These are phyloP conservation scores for Octodonta nipae DNA, from an alignment of 2,888 invertebrate genomes.

Conservation along the genomic window DNA sequence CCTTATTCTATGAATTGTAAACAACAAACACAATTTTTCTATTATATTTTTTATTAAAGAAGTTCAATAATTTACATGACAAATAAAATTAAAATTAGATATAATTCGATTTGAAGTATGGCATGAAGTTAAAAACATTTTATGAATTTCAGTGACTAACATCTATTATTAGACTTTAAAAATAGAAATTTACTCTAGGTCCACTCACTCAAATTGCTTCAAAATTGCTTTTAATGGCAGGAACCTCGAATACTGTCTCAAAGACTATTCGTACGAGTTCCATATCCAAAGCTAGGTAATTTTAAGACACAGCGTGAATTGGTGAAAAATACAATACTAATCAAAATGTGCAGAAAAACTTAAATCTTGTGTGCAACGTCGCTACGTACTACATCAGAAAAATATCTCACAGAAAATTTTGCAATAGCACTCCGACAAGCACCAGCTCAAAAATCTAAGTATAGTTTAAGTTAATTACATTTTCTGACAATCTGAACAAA, in stretches of 20 bases:
- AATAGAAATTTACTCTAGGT: too few relatives aligned
- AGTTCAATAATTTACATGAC: too few relatives aligned
- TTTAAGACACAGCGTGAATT: conserved; percentile 36
- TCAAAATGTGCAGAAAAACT: conserved; percentile 26
- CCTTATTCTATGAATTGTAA: too few relatives aligned
- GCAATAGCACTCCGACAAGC: neutral
- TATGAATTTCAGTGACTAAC: too few relatives aligned
- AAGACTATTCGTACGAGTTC: conserved; percentile 9
- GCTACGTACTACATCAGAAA: conserved; percentile 10
- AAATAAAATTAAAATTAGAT: too few relatives aligned
- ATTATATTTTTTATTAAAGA: too few relatives aligned
- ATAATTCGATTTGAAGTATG: too few relatives aligned
- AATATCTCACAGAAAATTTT: conserved; percentile 17
- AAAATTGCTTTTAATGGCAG: conserved; percentile 25
- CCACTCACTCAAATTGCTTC: conserved; percentile 28
- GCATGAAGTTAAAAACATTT: too few relatives aligned
- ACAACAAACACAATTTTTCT: too few relatives aligned
- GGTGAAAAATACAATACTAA: conserved; percentile 28
- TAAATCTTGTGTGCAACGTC: conserved; percentile 22
- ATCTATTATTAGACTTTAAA: too few relatives aligned
- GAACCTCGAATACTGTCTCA: conserved; percentile 7
- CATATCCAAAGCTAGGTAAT: conserved; percentile 23
- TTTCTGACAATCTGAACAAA: neutral
- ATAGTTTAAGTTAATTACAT: conserved; percentile 9
- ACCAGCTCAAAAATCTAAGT: conserved; percentile 5